Percentiles rank a stretch among this genome's conserved stretches.
Evolutionary conservation across 2,888 invertebrate genomes (phyloP).

Genomic region (Coenonympha glycerion): DNA sequence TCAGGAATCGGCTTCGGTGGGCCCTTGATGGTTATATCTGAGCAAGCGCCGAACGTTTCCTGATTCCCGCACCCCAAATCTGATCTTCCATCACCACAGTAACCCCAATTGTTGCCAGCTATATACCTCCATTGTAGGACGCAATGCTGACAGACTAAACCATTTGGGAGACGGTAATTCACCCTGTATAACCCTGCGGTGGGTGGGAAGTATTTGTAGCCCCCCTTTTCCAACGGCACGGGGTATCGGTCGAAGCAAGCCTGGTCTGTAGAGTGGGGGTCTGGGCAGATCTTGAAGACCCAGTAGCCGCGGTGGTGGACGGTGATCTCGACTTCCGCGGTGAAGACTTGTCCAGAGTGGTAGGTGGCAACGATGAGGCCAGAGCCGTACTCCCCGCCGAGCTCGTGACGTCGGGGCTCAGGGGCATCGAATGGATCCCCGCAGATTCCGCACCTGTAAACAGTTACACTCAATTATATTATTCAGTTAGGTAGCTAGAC

Average conservation of each 20-base stretch:
- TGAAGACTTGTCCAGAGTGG: conserved; percentile 78
- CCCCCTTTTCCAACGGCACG: conserved; percentile 73
- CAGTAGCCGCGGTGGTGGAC: conserved; percentile 90
- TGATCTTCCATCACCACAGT: conserved; percentile 79
- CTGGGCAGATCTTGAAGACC: conserved; percentile 86
- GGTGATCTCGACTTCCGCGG: conserved; percentile 84
- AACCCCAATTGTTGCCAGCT: conserved; percentile 89
- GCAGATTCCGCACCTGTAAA: conserved; percentile 82
- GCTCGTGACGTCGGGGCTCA: conserved; percentile 84
- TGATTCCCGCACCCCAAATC: conserved; percentile 90
- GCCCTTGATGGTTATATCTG: conserved; percentile 82
- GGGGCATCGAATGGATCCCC: conserved; percentile 85
- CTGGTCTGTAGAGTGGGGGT: conserved; percentile 80
- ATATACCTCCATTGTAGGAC: conserved; percentile 91
- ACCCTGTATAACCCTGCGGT: conserved; percentile 82
- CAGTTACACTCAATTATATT: too few species aligned
- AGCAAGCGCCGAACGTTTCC: conserved; percentile 88
- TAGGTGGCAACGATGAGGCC: conserved; percentile 85
- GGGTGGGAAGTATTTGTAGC: conserved; percentile 80
- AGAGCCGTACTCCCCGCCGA: conserved; percentile 85
- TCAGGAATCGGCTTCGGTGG: neutral
- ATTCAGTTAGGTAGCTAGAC: too few species aligned
- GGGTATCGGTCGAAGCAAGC: conserved; percentile 83
- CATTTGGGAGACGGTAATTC: conserved; percentile 75
- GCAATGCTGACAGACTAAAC: conserved; percentile 85